A percentile compares a stretch with the other conserved stretches of the same genome.
phyloP scores from a whole-genome alignment of 2,113 vertebrate genomes.

The Sinocyclocheilus anophthalmus region DNA sequence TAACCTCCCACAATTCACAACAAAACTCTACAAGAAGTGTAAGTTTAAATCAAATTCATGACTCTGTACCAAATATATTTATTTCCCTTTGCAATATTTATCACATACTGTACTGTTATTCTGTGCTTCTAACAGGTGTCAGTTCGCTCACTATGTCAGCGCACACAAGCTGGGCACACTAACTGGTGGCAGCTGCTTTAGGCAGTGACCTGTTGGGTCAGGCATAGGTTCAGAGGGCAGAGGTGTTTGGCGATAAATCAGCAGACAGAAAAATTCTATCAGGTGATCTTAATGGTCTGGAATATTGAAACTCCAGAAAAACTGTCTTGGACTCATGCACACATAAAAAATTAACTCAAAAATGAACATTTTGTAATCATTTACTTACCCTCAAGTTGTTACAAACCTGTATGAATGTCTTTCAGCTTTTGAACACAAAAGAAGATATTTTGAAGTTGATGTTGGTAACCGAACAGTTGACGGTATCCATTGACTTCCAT shows the following conservation, averaged over 20 bases:
- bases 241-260: slow-evolving; percentile 27
- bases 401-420: too few relatives aligned
- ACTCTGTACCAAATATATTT: background rate
- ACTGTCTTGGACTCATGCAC: background rate
- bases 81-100: background rate
- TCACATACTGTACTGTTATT: background rate
- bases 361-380: too few relatives aligned
- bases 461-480: too few relatives aligned
- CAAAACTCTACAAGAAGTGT: background rate
- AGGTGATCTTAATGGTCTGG: background rate
- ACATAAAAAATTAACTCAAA: too few relatives aligned
- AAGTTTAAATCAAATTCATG: background rate
- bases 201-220: slow-evolving; percentile 57
- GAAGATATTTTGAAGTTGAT: too few relatives aligned
- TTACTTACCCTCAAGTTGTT: too few relatives aligned
- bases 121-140: slow-evolving; percentile 35
- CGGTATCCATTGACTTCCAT: too few relatives aligned
- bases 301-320: too few relatives aligned
- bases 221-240: slow-evolving; percentile 43
- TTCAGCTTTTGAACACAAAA: too few relatives aligned
- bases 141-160: slow-evolving; percentile 24
- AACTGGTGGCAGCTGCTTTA: slow-evolving; percentile 52
- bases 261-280: slow-evolving; percentile 48
- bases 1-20: background rate
- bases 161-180: slow-evolving; percentile 49